A percentile compares a stretch with the other conserved stretches of the same genome.
Evolutionary conservation across 2,797 vertebrate genomes (phyloP).

Genomic region (Presbytis comata): DNA sequence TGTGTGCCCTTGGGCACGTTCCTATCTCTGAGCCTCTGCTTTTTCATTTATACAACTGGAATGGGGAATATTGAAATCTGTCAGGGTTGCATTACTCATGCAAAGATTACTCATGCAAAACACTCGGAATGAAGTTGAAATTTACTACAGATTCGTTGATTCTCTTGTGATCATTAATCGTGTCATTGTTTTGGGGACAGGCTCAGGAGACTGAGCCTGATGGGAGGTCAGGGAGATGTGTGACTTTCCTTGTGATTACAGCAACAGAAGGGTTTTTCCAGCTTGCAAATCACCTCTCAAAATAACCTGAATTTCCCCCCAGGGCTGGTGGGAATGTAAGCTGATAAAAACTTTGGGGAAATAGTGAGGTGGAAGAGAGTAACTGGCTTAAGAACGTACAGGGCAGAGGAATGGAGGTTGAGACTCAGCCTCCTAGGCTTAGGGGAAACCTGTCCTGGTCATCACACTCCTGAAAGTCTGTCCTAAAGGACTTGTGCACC

Average conservation of each 20-base stretch:
- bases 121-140: not conserved
- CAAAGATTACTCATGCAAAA: not conserved
- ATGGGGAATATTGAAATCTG: not conserved
- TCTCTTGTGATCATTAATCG: not conserved
- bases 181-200: not conserved
- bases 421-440: not conserved
- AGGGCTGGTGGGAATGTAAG: not conserved
- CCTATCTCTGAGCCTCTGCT: not conserved
- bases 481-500: not conserved
- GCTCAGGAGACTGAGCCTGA: not conserved
- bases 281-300: not conserved
- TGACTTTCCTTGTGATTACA: not conserved
- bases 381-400: not conserved
- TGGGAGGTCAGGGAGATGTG: not conserved
- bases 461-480: not conserved
- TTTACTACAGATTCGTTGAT: not conserved
- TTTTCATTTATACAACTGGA: not conserved
- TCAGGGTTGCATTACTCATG: not conserved
- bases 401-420: not conserved
- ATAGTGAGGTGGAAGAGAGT: not conserved
- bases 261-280: conserved; percentile 14
- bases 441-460: not conserved
- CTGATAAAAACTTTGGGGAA: not conserved
- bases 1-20: too few species aligned
- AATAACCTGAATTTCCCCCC: not conserved